Percentiles rank a stretch among this genome's conserved stretches.
These are phyloP conservation scores for Pseudomugil gertrudae DNA, from an alignment of 2,797 vertebrate genomes.

Conservation along the genomic window DNA sequence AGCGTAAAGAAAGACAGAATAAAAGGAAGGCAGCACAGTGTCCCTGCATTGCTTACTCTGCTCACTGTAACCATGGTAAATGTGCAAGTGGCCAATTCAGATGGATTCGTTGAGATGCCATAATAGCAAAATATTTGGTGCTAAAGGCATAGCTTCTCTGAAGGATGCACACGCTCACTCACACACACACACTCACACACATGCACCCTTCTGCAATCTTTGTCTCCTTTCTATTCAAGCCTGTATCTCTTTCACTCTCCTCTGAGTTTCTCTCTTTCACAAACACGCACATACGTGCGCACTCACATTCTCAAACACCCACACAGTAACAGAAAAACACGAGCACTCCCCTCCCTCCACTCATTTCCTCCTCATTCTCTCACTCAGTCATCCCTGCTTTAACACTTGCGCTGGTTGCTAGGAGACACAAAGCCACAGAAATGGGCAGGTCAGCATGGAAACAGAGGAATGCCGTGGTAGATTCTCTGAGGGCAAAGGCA, in stretches of 20 bases:
- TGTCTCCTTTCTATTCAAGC: constrained; percentile 26
- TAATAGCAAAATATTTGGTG: constrained; percentile 69
- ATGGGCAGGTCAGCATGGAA: constrained; percentile 77
- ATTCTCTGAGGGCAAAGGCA: constrained; percentile 50
- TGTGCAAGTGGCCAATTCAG: constrained; percentile 62
- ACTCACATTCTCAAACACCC: constrained; percentile 69
- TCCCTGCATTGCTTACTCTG: constrained; percentile 42
- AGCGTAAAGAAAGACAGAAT: constrained; percentile 31
- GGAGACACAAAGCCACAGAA: constrained; percentile 82
- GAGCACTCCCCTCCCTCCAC: constrained; percentile 54
- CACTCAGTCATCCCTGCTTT: constrained; percentile 79
- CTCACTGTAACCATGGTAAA: constrained; percentile 75
- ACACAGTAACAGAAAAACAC: constrained; percentile 70
- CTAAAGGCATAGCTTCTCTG: constrained; percentile 47
- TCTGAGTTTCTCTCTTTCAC: constrained; percentile 18
- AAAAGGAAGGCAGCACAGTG: constrained; percentile 42
- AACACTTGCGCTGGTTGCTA: constrained; percentile 86
- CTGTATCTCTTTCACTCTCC: constrained; percentile 38
- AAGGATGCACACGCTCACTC: constrained; percentile 24
- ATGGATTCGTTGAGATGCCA: constrained; percentile 52
- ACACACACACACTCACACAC: constrained; percentile 19
- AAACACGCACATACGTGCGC: constrained; percentile 15
- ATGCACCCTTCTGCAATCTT: constrained; percentile 20
- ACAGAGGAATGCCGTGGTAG: constrained; percentile 66
- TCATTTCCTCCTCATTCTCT: constrained; percentile 61